These are phyloP conservation scores for Drosophila formosana DNA, from an alignment of 2,888 invertebrate species.

Conservation along the genomic window DNA sequence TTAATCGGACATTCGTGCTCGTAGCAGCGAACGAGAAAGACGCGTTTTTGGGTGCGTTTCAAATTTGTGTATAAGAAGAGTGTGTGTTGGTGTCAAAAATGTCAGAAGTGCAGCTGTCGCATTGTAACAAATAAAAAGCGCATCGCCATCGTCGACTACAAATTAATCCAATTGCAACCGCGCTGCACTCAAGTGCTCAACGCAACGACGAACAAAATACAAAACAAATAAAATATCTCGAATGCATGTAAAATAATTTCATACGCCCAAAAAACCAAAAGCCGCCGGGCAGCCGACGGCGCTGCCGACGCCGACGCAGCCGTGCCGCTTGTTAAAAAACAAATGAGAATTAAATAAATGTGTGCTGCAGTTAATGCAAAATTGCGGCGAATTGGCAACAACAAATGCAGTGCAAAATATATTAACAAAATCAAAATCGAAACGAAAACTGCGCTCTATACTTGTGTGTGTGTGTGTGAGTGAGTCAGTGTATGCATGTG, in stretches of 20 bases:
- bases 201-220: conserved; percentile 6
- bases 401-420: conserved; percentile 52
- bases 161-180: conserved; percentile 37
- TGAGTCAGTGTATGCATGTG: conserved; percentile 36
- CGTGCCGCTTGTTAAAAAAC: conserved; percentile 54
- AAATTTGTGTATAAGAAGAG: conserved; percentile 16
- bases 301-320: conserved; percentile 36
- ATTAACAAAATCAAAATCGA: conserved; percentile 38
- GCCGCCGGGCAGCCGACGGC: conserved; percentile 68
- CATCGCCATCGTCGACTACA: conserved; percentile 26
- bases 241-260: conserved; percentile 58
- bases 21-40: conserved; percentile 65
- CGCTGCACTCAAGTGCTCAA: conserved; percentile 25
- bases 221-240: conserved; percentile 11
- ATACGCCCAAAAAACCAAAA: conserved; percentile 78
- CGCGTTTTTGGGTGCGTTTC: conserved; percentile 63
- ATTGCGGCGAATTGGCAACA: conserved; percentile 50
- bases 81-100: conserved; percentile 57
- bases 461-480: conserved; percentile 21
- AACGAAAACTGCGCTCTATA: conserved; percentile 60
- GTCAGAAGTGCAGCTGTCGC: conserved; percentile 73
- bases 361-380: conserved; percentile 48
- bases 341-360: conserved; percentile 60
- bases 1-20: conserved; percentile 58
- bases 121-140: conserved; percentile 66